Base-by-base conservation (phyloP, 2,888 invertebrate species). In the Latrodectus elegans region DNA sequence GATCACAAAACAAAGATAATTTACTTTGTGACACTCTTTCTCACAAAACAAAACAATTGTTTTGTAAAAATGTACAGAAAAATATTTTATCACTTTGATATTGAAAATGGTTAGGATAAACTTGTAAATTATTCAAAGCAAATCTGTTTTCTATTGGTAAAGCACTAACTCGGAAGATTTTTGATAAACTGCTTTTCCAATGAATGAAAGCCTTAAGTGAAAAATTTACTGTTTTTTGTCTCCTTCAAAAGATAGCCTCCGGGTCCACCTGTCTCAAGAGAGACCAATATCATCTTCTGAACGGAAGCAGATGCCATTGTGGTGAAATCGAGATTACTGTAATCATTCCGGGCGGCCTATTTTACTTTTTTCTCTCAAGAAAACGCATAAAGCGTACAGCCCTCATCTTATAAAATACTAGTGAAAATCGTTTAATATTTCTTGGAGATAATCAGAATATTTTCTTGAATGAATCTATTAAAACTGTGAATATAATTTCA, bases 271-370 rank as follows among this genome's bases (percentile, higher is more conserved):
- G 86, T 81, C 77, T 72, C 17, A 78, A 73, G 79, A 55, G 79
- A 78, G 72, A 67, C 52, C 60, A 71, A 77, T 77, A 73, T 64
- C 79, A 79, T 51, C 71, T 22, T 68, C 55, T 49, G 72, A 86
- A 86, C 86, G 86, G 86, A 86, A 86, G 77, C 86, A 86, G 86
- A 80, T 86, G 86, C 86, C 86, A 86, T 86, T 86, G 86, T 86
- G 81, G 75, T 81, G 86, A 76, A 81, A 77, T 72, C 75, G 72
- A 81, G 77, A 86, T 86, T 81, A 86, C 77, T 75, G 81, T 86
- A 71, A 86, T 86, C 86, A 81, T 51, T 72, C 38, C 14, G 49
- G 80, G 17, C 76, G 81, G 71, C 81, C 77, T 71, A 77, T 70
- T 86, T 73, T 80, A 73, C 78, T 78, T 73, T 55, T 67, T 17